phyloP scores from a whole-genome alignment of 2,113 vertebrate species.

The Polypterus senegalus region DNA sequence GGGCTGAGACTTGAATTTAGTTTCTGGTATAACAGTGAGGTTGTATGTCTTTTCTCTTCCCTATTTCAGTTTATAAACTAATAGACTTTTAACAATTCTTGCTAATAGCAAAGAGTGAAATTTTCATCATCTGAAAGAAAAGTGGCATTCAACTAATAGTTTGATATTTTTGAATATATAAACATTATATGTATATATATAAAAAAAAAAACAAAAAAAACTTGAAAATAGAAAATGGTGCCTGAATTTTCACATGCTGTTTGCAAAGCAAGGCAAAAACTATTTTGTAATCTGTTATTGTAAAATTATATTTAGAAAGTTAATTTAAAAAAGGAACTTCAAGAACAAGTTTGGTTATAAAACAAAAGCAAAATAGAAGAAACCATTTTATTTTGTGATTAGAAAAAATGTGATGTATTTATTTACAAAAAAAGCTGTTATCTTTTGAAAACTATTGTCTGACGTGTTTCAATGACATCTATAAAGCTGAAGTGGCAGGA shows the following conservation, averaged over 20 bases:
- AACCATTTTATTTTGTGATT: conserved; percentile 35
- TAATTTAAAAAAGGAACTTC: conserved; percentile 2
- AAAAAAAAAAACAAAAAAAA: too few species aligned
- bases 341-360: conserved; percentile 6
- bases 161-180: too few species aligned
- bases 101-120: too few species aligned
- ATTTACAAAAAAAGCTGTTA: conserved; percentile 12
- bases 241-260: conserved; percentile 31
- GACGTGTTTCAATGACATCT: too few species aligned
- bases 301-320: conserved; percentile 38
- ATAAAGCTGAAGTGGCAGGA: too few species aligned
- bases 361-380: conserved; percentile 13
- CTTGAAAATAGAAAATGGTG: conserved; percentile 21
- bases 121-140: too few species aligned
- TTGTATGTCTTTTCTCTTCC: too few species aligned
- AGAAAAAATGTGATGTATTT: conserved; percentile 25
- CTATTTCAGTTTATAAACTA: conserved; percentile 3
- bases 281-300: conserved; percentile 44
- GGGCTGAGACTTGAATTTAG: too few species aligned
- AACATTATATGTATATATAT: too few species aligned
- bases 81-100: conserved; percentile 10
- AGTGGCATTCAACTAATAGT: too few species aligned
- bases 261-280: conserved; percentile 20
- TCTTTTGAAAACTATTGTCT: too few species aligned
- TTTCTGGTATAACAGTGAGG: too few species aligned